Base-by-base conservation (phyloP, 2,888 invertebrate species). In the Tenodera sinensis region DNA sequence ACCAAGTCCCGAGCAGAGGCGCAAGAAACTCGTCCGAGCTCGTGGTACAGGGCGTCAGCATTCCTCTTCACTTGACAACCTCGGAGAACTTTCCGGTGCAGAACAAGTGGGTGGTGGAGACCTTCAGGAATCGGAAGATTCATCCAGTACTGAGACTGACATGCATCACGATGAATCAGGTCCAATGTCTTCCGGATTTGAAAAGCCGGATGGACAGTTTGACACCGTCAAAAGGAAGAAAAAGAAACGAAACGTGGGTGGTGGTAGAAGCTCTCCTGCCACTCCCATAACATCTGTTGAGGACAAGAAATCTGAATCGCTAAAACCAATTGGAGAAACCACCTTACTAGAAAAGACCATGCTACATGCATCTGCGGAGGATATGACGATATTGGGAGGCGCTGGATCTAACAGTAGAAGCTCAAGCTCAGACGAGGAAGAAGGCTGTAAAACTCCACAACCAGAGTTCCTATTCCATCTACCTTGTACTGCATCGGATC, bases 181-280 rank as follows among this genome's bases (percentile, higher is more conserved):
- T n/a, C 54, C 87, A 30, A 91, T 91, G 85, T 91, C 91, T 82
- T 91, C 92, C 91, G 88, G 93, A 92, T 90, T 92, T 91, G 87
- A 93, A 92, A 91, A 94, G 93, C 89, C 95, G 7, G 97, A 97
- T 91, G 95, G 96, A 81, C 96, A 96, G 92, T 96, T 96, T 91
- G 98, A 98, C 92, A 96, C 96, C 0, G 96, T 97, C 1, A 98
- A 98, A 92, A 94, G 97, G 25, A 97, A 97, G 92, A 98, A 98
- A 93, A 96, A 94, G 91, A 97, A 97, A 93, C 95, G 92, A 92
- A 93, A 90, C 94, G 93, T 85, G 7, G 42, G 71, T 8, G 87
- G 87, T 42, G 87, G 87, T 7, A 28, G 89, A 94, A 83, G 88
- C 86, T 85, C 86, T 27, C 83, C 82, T 81, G 88, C 85, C n/a